These are phyloP conservation scores for Hippocampus mohnikei DNA, from an alignment of 2,113 vertebrate genomes.

Conservation along the genomic window DNA sequence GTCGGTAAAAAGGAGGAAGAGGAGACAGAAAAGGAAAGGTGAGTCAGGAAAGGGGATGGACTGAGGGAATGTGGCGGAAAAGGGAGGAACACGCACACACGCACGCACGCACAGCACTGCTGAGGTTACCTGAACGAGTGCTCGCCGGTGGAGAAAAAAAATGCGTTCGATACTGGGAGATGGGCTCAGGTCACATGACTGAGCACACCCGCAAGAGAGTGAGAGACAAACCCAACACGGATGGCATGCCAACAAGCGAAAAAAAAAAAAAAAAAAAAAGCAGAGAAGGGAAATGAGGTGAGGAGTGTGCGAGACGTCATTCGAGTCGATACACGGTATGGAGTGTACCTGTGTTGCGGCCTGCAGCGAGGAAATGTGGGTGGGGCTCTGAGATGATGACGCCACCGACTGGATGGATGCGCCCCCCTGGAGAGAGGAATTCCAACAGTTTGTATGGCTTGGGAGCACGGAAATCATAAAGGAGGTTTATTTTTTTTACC, in stretches of 20 bases:
- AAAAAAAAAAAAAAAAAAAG: constrained; percentile 25
- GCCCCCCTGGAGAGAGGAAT: constrained; percentile 38
- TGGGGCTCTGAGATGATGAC: constrained; percentile 59
- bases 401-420: constrained; percentile 51
- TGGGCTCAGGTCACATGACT: constrained; percentile 58
- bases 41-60: constrained; percentile 8
- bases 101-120: background rate
- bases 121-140: constrained; percentile 8
- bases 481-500: constrained; percentile 36
- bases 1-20: constrained; percentile 17
- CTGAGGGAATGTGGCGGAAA: constrained; percentile 50
- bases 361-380: constrained; percentile 53
- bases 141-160: constrained; percentile 54
- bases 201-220: constrained; percentile 2
- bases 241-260: constrained; percentile 43
- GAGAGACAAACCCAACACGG: constrained; percentile 24
- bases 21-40: constrained; percentile 15
- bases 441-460: background rate
- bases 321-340: background rate
- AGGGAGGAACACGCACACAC: constrained; percentile 27
- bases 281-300: constrained; percentile 11
- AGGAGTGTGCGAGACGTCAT: background rate
- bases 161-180: constrained; percentile 65
- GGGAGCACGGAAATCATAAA: background rate
- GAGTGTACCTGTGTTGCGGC: constrained; percentile 61